phyloP scores from a whole-genome alignment of 2,888 invertebrate species.

The Eupithecia subumbrata region DNA sequence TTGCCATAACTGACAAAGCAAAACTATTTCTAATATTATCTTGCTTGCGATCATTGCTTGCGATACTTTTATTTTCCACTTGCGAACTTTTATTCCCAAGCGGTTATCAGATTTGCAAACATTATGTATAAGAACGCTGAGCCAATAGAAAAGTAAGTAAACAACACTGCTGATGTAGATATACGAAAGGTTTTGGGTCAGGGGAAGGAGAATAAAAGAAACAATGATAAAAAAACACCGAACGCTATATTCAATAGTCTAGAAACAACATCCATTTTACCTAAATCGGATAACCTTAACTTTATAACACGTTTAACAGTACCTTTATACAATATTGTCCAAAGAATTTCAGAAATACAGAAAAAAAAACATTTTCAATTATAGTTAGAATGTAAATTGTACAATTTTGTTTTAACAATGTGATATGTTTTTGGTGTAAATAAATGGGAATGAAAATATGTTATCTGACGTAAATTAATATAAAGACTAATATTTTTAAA shows the following conservation, averaged over 20 bases:
- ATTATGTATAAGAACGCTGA: not conserved
- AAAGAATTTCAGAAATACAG: conserved; percentile 51
- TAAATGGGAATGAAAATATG: conserved; percentile 40
- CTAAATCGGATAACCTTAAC: conserved; percentile 59
- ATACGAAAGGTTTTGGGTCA: not conserved
- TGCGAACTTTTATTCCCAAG: not conserved
- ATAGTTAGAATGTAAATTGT: conserved; percentile 14
- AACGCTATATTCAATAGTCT: conserved; percentile 79
- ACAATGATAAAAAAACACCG: conserved; percentile 71
- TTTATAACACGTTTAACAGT: conserved; percentile 40
- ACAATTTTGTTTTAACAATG: conserved; percentile 37
- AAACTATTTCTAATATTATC: not conserved
- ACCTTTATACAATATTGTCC: conserved; percentile 49
- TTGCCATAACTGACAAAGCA: not conserved
- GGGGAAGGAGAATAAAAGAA: conserved; percentile 53
- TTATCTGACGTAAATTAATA: conserved; percentile 40
- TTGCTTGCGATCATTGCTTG: not conserved
- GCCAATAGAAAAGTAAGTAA: conserved; percentile 4
- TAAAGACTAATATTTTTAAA: conserved; percentile 52
- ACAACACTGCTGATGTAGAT: not conserved
- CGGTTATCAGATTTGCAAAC: not conserved
- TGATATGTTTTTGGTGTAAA: conserved; percentile 57
- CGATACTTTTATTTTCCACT: not conserved
- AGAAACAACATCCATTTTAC: conserved; percentile 79
- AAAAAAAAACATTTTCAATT: not conserved